A percentile compares a stretch with the other conserved stretches of the same genome.
These are phyloP conservation scores for Zalophus californianus DNA, from an alignment of 2,797 vertebrate species.

Conservation along the genomic window DNA sequence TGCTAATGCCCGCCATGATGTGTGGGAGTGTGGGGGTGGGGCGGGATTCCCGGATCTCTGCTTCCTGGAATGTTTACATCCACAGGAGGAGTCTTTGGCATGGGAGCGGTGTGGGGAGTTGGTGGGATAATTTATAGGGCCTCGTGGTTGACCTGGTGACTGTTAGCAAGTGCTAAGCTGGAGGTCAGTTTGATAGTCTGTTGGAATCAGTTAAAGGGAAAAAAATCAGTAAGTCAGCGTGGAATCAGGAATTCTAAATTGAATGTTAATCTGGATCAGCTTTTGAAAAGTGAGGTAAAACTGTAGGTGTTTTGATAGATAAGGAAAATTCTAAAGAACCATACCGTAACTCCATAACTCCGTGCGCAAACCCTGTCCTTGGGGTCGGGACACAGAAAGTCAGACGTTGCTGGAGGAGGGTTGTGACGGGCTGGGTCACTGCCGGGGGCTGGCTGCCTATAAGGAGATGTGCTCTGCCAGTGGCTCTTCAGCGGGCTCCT, in stretches of 20 bases:
- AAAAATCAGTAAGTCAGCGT: background rate
- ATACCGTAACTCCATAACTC: background rate
- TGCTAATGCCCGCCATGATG: background rate
- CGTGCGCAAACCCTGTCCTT: background rate
- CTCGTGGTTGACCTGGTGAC: background rate
- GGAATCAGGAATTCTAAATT: background rate
- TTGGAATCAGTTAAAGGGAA: background rate
- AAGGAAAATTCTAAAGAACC: background rate
- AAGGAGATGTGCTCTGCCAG: background rate
- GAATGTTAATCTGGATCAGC: background rate
- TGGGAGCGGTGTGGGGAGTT: background rate
- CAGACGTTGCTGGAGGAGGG: background rate
- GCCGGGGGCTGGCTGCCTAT: rapidly evolving
- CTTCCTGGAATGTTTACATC: background rate
- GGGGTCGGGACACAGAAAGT: background rate
- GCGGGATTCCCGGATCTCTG: background rate
- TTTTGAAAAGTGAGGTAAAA: background rate
- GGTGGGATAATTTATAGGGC: background rate
- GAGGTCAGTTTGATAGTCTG: background rate
- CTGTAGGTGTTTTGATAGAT: background rate
- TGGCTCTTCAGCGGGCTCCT: background rate
- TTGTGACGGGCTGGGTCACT: rapidly evolving
- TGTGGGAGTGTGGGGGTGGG: background rate
- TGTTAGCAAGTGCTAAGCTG: background rate
- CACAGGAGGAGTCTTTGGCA: background rate